Evolutionary conservation across 2,113 vertebrate species (phyloP).

Genomic region (Tor tambroides): DNA sequence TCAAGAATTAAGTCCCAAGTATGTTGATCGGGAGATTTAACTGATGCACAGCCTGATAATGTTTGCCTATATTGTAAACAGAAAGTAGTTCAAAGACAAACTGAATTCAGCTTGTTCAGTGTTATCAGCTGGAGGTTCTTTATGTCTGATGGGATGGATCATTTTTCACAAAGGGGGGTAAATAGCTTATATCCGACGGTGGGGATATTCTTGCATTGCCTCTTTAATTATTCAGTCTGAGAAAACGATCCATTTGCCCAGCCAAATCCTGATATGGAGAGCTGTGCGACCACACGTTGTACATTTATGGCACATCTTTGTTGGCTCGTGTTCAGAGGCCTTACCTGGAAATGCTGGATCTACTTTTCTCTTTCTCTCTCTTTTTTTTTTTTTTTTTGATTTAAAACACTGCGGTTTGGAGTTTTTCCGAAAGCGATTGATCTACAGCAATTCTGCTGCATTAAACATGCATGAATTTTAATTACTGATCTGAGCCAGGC

Average conservation of each 20-base stretch:
- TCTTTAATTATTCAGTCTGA: conserved; percentile 44
- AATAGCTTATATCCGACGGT: conserved; percentile 1
- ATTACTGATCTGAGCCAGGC: conserved; percentile 49
- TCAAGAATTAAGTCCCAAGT: neutral
- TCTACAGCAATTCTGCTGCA: conserved; percentile 48
- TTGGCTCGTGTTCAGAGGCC: neutral
- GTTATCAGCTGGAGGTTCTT: neutral
- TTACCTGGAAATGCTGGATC: conserved; percentile 12
- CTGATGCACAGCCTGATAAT: neutral
- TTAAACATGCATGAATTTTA: conserved; percentile 57
- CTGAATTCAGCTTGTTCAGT: conserved; percentile 1
- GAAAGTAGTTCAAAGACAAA: neutral
- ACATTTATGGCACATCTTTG: conserved; percentile 27
- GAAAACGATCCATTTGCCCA: conserved; percentile 36
- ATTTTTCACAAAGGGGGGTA: conserved; percentile 15
- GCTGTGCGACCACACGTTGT: neutral
- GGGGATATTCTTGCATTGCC: conserved; percentile 17
- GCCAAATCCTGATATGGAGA: conserved; percentile 2
- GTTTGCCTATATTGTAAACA: neutral
- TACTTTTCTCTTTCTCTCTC: conserved; percentile 18
- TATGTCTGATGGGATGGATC: conserved; percentile 16
- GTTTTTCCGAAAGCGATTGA: conserved; percentile 37
- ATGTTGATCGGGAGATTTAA: conserved; percentile 9
- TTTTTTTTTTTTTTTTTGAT: conserved; percentile 12
- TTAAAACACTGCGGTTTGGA: conserved; percentile 27